Base-by-base conservation (phyloP, 2,797 vertebrate species). In the Discoglossus pictus region DNA sequence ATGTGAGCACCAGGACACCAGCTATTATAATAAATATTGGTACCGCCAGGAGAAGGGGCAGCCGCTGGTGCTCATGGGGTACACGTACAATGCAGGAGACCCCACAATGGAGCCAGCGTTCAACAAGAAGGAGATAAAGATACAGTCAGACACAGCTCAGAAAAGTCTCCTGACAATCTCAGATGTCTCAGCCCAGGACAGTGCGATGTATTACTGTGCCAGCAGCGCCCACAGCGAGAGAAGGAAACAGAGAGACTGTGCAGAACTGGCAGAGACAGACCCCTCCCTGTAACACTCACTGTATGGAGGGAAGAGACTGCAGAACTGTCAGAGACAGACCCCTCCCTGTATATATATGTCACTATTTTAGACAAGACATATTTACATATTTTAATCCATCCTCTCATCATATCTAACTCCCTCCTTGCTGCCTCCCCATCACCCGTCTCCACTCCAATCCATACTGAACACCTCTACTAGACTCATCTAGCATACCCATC, bases 161-260 rank as follows among this genome's bases (percentile, higher is more conserved):
- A 36, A 16, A 25, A 56, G 23, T 12, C 2, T 18, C 3, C 12
- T 70, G 31, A 31, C 1, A 1, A 47, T 70, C 2, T 13, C 4
- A 11, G 2, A 34, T 2, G 52, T 63, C 12, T 62, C 51, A 6
- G 12, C 9, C 16, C 15, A 43, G 5, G 40, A 69, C 16, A 21
- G 3, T 4, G 66, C 34, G 1, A 15, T 17, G 3, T 67, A 67
- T 42, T 60, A 43, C 15, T 67, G 65, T 60, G 48, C 58, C 25
- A 54, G 48, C 48, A 61, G 66, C 39, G 36, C 15, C 9, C 39
- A 61, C 66, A 53, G 48, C 2, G 20, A 46, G 27, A 20, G 11
- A 31, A 10, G 10, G 17, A 2, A 18, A 40, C 6, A 15, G 15
- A 9, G 2, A 34, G 15, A 8, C 42, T 51, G 55, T 67, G 21